Evolutionary conservation across 2,113 vertebrate genomes (phyloP).

Genomic region (Oryzias woworae): DNA sequence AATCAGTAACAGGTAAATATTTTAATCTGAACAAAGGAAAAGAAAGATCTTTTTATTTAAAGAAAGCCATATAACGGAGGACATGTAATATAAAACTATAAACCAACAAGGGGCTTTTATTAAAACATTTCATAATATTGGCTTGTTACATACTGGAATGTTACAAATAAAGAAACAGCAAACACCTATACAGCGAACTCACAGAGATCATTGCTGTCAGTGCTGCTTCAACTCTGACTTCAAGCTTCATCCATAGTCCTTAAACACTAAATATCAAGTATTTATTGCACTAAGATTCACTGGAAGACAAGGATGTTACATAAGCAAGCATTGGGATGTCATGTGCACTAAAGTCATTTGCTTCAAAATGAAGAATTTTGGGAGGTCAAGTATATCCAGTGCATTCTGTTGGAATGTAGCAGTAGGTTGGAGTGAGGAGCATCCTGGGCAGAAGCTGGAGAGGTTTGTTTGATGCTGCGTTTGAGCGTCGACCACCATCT

Average conservation of each 20-base stretch:
- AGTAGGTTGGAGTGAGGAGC: constrained; percentile 9
- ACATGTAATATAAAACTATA: constrained; percentile 59
- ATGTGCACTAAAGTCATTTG: no score
- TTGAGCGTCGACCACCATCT: constrained; percentile 6
- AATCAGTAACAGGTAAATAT: constrained; percentile 26
- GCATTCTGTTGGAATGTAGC: constrained; percentile 1
- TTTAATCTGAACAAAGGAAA: constrained; percentile 40
- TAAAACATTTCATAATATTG: constrained; percentile 46
- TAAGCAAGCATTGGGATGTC: no score
- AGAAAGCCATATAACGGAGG: constrained; percentile 55
- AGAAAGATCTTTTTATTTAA: constrained; percentile 62
- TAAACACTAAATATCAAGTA: constrained; percentile 11
- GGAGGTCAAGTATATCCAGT: constrained; percentile 11
- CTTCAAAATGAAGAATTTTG: constrained; percentile 28
- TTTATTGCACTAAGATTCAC: constrained; percentile 35
- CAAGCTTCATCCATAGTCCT: constrained; percentile 21
- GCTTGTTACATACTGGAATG: constrained; percentile 76
- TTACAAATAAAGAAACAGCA: constrained; percentile 60
- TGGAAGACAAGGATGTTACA: constrained; percentile 31
- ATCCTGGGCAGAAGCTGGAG: not conserved
- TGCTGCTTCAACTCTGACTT: constrained; percentile 64
- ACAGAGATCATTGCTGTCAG: constrained; percentile 53
- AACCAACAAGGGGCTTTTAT: constrained; percentile 54
- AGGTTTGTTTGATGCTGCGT: not conserved
- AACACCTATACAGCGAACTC: constrained; percentile 60